Evolutionary conservation across 2,113 vertebrate species (phyloP), one percentile per base, ranked within the genome.

Genomic region (Raja brachyura): DNA sequence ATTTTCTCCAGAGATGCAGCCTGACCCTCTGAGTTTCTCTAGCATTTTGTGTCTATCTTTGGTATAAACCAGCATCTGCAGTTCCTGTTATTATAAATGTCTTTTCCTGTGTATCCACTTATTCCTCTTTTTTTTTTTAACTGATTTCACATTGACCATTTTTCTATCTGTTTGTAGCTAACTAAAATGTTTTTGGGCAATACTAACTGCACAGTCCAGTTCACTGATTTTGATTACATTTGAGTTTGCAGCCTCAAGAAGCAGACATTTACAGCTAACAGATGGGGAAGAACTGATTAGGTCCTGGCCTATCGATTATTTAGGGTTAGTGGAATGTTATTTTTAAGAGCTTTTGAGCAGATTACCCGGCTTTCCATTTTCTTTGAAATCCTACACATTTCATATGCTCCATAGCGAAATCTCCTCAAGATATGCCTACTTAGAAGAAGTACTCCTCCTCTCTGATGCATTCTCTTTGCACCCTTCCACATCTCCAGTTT

Each of bases 61-160:
- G 39, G 39, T 48, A 48, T 48, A 48, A 48, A 48, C 39, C 39
- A 48, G 39, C 39, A 48, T 48, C 39, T 48, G 39, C 39, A 48
- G 39, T 48, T 48, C 54, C 79, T 85, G 59, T 85, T 59, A 63
- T 31, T 85, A 85, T 61, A 85, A 85, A 61, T n/a, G 81, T n/a
- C 54, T 85, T 88, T 88, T 88, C 28, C 59, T 31, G 59, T 88
- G 83, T 88, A 63, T 28, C 9, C 79, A 83, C 79, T 56, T 81
- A 81, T 81, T 85, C 54, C 81, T 85, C 39, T 25, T 63, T 63
- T n/a, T n/a, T 86, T 63, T 88, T 63, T 48, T 31, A 86, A 88
- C 83, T 63, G 59, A 88, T 61, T 88, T 88, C 56, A 13, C 25
- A 13, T n/a, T 28, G 56, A 85, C 54, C 5, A 61, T 59, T 85